These are phyloP conservation scores for Actinia tenebrosa DNA, from an alignment of 64 coral and sea anemone species.

Conservation along the genomic window DNA sequence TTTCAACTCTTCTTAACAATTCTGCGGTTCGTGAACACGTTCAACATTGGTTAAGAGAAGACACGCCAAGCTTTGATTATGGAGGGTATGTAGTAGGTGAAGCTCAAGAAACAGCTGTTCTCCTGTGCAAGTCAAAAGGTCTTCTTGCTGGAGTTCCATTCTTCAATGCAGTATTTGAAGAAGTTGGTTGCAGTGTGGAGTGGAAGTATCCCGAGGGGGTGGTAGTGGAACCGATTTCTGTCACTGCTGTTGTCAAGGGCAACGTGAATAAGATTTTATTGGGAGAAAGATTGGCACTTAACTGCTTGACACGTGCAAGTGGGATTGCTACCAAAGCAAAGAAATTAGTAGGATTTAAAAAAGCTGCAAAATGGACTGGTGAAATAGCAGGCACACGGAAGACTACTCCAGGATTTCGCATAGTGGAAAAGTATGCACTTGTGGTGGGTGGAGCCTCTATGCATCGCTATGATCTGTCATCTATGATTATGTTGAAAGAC, in stretches of 20 bases:
- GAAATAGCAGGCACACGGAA: slow-evolving; percentile 96
- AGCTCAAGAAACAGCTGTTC: slow-evolving; percentile 72
- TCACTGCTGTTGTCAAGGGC: slow-evolving; percentile 72
- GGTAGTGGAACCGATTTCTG: slow-evolving; percentile 50
- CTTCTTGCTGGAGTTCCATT: slow-evolving; percentile 87
- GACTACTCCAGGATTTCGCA: slow-evolving; percentile 95
- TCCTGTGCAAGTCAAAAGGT: slow-evolving; percentile 89
- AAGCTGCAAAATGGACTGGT: slow-evolving; percentile 54
- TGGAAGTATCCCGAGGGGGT: slow-evolving; percentile 70
- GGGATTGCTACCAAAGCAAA: slow-evolving; percentile 75
- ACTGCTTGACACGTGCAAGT: slow-evolving; percentile 90
- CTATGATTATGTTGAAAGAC: slow-evolving; percentile 99
- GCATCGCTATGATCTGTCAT: slow-evolving; percentile 88
- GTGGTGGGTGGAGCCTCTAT: slow-evolving; percentile 79
- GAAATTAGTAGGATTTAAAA: slow-evolving; percentile 62
- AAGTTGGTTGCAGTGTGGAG: slow-evolving; percentile 89
- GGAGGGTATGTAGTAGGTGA: slow-evolving; percentile 89
- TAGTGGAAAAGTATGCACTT: slow-evolving; percentile 95
- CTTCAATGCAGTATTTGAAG: slow-evolving; percentile 82
- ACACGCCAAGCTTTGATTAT: slow-evolving; percentile 85
- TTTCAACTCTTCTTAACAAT: slow-evolving; percentile 34
- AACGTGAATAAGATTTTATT: slow-evolving; percentile 82
- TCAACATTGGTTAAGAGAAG: slow-evolving; percentile 67
- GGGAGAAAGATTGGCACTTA: slow-evolving; percentile 90
- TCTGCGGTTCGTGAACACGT: slow-evolving; percentile 50